Percentiles rank a stretch among this genome's conserved stretches.
phyloP scores from a whole-genome alignment of 1,140 invertebrate species.

The Sarcophaga bullata region DNA sequence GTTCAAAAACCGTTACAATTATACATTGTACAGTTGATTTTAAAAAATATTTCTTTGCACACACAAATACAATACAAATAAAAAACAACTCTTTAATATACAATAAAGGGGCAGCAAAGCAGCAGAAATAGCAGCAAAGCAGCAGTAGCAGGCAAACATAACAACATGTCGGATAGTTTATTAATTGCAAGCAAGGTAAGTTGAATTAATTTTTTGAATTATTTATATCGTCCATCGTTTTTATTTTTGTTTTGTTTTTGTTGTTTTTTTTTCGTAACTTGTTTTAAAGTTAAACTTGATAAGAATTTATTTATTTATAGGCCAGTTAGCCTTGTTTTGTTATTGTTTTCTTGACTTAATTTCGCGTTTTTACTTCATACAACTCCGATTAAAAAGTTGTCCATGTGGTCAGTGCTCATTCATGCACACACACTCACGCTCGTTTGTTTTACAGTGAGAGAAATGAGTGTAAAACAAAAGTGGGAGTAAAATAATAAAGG shows the following conservation, averaged over 20 bases:
- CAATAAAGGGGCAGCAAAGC: too few species aligned
- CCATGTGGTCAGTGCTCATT: not conserved
- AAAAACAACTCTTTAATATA: too few species aligned
- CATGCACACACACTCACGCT: not conserved
- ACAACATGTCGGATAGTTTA: constrained; percentile 34
- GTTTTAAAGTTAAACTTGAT: constrained; percentile 16
- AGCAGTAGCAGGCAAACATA: not conserved
- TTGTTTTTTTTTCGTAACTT: not conserved
- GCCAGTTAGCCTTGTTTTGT: constrained; percentile 20
- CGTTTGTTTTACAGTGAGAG: not conserved
- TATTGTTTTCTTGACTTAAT: not conserved
- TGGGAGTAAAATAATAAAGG: constrained; percentile 5
- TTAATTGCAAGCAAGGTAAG: constrained; percentile 40
- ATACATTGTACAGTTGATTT: too few species aligned
- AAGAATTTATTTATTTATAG: constrained; percentile 2
- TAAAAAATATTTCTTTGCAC: too few species aligned
- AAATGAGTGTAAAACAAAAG: not conserved
- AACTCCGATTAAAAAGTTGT: constrained; percentile 14
- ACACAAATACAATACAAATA: too few species aligned
- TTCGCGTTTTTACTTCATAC: not conserved
- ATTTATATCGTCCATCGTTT: not conserved
- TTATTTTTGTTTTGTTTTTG: not conserved
- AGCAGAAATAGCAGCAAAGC: not conserved
- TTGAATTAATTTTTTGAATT: too few species aligned
- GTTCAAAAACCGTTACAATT: too few species aligned